Percentiles rank a stretch among this genome's conserved stretches.
These are phyloP conservation scores for Procavia capensis DNA, from an alignment of 2,113 vertebrate species.

Conservation along the genomic window DNA sequence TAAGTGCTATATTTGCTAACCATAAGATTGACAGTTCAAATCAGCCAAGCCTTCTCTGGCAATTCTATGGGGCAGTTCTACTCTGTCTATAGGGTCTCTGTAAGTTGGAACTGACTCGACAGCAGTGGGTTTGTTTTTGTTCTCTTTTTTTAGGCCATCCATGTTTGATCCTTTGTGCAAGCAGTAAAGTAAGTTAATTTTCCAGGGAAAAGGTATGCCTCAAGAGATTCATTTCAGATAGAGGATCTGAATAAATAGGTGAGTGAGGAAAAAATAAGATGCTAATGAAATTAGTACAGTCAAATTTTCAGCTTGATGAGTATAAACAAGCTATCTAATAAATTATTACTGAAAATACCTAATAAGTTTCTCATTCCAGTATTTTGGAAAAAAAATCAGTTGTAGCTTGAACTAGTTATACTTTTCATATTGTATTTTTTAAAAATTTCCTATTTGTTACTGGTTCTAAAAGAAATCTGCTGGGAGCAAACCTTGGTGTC, in stretches of 20 bases:
- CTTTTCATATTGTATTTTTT: background rate
- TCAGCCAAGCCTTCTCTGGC: no score
- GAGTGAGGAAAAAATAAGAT: constrained; percentile 66
- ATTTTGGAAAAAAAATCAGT: constrained; percentile 14
- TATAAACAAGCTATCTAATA: constrained; percentile 51
- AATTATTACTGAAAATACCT: background rate
- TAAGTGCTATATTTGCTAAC: no score
- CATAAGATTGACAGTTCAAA: no score
- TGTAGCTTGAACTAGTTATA: constrained; percentile 13
- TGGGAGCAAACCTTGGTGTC: background rate
- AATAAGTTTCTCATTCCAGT: constrained; percentile 10
- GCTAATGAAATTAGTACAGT: constrained; percentile 68
- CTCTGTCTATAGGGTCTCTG: no score
- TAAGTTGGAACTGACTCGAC: no score
- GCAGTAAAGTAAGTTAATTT: constrained; percentile 53
- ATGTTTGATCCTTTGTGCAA: background rate
- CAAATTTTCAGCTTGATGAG: constrained; percentile 57
- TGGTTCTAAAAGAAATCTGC: background rate
- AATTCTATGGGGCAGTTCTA: no score
- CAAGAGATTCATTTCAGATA: constrained; percentile 53
- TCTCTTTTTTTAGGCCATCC: no score
- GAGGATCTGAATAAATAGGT: constrained; percentile 68
- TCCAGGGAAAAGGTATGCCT: constrained; percentile 20
- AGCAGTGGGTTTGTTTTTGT: no score
- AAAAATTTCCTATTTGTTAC: background rate